Evolutionary conservation across 2,797 vertebrate species (phyloP), one percentile per base, ranked within the genome.

Genomic region (Sphaeramia orbicularis): DNA sequence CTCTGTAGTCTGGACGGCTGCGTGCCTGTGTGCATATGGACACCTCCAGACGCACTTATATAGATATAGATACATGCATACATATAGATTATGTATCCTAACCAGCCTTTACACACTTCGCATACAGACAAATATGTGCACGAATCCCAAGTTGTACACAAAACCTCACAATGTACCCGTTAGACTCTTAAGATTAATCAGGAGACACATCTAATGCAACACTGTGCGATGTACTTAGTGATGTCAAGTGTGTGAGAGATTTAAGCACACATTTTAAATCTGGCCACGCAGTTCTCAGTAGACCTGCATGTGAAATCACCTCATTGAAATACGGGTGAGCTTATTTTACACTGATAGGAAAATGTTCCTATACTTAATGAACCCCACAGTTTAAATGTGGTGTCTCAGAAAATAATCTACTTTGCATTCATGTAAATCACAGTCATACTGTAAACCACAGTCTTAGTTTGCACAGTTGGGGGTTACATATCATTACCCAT

Each of bases 11-110:
- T 13, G 49, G 65, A 32, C 30, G 19, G 62, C 54, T 49, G 14
- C 74, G 70, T 64, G 44, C 77, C 70, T 50, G 55, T 32, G 12
- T 67, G 62, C 70, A 64, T 65, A 60, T 62, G 55, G 56, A 75
- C 43, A 44, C 66, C 18, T 18, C 37, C n/a, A n/a, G 21, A 24
- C 4, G 21, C 21, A 24, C 4, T 24, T 24, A 24, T 24, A 24
- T 21, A 24, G 21, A 24, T 24, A 24, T 24, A 24, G 2, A 24
- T 24, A 24, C 40, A 71, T 59, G 47, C 56, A 44, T 16, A 69
- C 55, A 54, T 32, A 27, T 40, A 69, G 53, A 32, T 48, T 42
- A 59, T 6, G 27, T 64, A 18, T 13, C 38, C 54, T 54, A 47
- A 36, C 75, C 45, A 76, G 65, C 66, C 69, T 48, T 68, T 35